Base-by-base conservation (phyloP, 2,888 invertebrate genomes). In the Phortica magna region DNA sequence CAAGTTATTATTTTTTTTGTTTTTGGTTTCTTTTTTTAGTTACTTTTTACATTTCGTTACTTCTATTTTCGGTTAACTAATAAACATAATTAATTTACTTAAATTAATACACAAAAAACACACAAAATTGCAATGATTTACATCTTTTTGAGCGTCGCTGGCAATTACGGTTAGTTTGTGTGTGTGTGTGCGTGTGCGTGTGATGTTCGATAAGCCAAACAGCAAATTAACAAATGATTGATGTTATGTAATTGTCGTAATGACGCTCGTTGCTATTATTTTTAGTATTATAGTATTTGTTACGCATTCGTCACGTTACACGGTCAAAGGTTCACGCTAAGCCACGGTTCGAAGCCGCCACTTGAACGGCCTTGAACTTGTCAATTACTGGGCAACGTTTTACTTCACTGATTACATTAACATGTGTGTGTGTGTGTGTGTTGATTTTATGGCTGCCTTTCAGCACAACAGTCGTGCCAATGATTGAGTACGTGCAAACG, bases 141-240 rank as follows among this genome's bases (percentile, higher is more conserved):
- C 83, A 83, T 92, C 80, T 92, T 89, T 81, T 87, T 92, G 77
- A 90, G 90, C 84, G 90, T 91, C 75, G 85, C 88, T 76, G 91
- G 89, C 80, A 91, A 90, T 83, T 92, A 92, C 83, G 92, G 92
- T 92, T 87, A 91, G 91, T 91, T 79, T 48, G 43, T 14, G 68
- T 42, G 48, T 7, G 17, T 68, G 19, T 19, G 2, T 17, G 14
- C n/a, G n/a, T 3, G 48, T 14, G 48, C 7, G 48, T 48, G 48
- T 14, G 31, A 2, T 48, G 0, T 48, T 9, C 7, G 48, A 48
- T 48, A 48, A 48, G 48, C 9, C 3, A 9, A 48, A 48, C 14
- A 6, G 2, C 48, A 14, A 48, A 48, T 48, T 1, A 48, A 14
- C 48, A 6, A 12, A 9, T 48, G 48, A 48, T 48, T 31, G 31